Conservation (phyloP, 2,888 invertebrate species). For the Drosophila tripunctata region DNA sequence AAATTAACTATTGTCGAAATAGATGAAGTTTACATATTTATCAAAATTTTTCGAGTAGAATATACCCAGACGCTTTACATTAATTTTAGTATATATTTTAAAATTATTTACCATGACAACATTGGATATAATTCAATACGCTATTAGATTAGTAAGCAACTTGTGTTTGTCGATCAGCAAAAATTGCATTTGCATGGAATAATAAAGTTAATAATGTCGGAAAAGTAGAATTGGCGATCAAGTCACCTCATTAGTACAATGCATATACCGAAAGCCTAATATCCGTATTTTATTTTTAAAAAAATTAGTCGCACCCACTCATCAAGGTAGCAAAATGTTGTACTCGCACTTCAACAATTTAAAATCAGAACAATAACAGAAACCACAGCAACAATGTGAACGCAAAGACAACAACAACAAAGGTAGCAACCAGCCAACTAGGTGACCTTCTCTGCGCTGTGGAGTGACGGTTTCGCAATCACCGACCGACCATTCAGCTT, state of each 20-base stretch:
- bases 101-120: too few relatives aligned
- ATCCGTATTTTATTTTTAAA: slow-evolving; percentile 24
- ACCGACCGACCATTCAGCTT: slow-evolving; percentile 33
- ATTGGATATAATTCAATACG: too few relatives aligned
- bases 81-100: too few relatives aligned
- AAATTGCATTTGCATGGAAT: too few relatives aligned
- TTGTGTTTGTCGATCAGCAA: too few relatives aligned
- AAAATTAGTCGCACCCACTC: slow-evolving; percentile 44
- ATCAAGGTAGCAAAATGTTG: slow-evolving; percentile 22
- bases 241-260: slow-evolving; percentile 7
- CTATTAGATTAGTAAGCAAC: too few relatives aligned
- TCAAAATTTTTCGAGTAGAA: too few relatives aligned
- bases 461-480: slow-evolving; percentile 69
- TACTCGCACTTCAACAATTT: slow-evolving; percentile 33
- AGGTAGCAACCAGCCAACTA: slow-evolving; percentile 49
- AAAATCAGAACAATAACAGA: slow-evolving; percentile 58
- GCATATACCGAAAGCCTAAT: slow-evolving; percentile 7
- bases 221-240: background rate
- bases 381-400: slow-evolving; percentile 50
- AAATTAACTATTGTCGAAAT: too few relatives aligned
- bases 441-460: slow-evolving; percentile 70
- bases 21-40: too few relatives aligned
- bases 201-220: background rate
- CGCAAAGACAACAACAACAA: slow-evolving; percentile 59
- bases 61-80: too few relatives aligned